Evolutionary conservation across 2,797 vertebrate species (phyloP).

Genomic region (Anguilla megastoma): DNA sequence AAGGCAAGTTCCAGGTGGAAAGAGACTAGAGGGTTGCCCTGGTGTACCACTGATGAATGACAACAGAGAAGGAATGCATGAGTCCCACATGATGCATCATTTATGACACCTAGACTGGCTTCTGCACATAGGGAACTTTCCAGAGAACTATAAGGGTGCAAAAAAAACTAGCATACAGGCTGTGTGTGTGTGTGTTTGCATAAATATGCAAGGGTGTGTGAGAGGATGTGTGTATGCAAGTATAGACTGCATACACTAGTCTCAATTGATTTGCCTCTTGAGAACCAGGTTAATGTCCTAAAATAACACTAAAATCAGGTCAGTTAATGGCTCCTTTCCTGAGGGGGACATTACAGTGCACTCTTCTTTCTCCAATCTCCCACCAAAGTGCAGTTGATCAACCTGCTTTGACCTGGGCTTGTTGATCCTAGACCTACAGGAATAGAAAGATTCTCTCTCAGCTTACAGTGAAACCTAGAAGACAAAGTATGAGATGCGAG

Average conservation of each 20-base stretch:
- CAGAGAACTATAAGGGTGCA: neutral
- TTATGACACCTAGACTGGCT: neutral
- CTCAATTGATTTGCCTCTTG: neutral
- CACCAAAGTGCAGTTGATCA: neutral
- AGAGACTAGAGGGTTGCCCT: neutral
- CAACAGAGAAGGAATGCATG: neutral
- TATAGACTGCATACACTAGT: neutral
- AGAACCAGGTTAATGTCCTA: neutral
- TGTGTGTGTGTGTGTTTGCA: neutral
- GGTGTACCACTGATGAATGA: neutral
- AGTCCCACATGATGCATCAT: neutral
- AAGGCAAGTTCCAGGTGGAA: neutral
- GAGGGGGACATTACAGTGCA: neutral
- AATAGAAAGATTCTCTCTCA: neutral
- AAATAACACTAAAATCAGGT: conserved; percentile 10
- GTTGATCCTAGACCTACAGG: neutral
- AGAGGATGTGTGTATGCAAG: neutral
- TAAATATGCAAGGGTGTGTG: neutral
- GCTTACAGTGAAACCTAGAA: neutral
- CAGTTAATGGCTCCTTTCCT: neutral
- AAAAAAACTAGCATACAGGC: neutral
- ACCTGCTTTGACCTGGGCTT: neutral
- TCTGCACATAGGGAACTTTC: neutral
- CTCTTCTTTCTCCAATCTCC: neutral
- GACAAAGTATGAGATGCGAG: neutral